A percentile compares a stretch with the other conserved stretches of the same genome.
Evolutionary conservation across 1,140 invertebrate species (phyloP).

Genomic region (Hypsibius dujardini): DNA sequence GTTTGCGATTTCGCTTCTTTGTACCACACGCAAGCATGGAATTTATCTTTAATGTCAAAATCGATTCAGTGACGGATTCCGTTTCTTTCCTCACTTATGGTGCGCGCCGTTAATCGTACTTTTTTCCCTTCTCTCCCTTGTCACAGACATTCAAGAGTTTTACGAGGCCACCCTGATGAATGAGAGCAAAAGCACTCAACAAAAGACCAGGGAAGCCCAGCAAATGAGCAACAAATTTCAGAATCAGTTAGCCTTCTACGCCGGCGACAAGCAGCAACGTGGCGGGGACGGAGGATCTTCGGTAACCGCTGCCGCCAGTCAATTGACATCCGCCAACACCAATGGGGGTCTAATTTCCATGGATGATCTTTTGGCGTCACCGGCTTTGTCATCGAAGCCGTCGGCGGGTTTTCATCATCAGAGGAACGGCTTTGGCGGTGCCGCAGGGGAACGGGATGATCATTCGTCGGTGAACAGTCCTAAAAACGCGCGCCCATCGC

Average conservation of each 20-base stretch:
- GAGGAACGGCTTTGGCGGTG: neutral
- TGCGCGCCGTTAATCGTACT: too few species aligned
- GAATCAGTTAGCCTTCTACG: neutral
- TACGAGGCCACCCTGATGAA: constrained; percentile 89
- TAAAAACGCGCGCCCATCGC: too few species aligned
- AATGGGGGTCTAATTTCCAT: neutral
- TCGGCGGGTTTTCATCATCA: neutral
- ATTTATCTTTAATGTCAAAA: too few species aligned
- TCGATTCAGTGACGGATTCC: too few species aligned
- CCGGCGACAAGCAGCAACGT: neutral
- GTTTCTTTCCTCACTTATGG: too few species aligned
- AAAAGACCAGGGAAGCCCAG: constrained; percentile 85
- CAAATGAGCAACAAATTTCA: constrained; percentile 72
- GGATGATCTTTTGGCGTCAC: neutral
- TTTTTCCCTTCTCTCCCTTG: too few species aligned
- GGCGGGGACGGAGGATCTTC: neutral
- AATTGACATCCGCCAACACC: neutral
- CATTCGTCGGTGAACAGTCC: too few species aligned
- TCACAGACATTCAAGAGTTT: constrained; percentile 91
- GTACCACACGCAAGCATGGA: too few species aligned
- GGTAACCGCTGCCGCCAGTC: too few species aligned
- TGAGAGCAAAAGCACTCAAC: constrained; percentile 77
- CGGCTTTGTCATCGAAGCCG: neutral
- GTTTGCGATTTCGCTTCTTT: too few species aligned
- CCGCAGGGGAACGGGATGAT: too few species aligned